Percentiles rank a stretch among this genome's conserved stretches.
Conservation (phyloP, 2,797 vertebrate species). For the Diplodus sargus region DNA sequence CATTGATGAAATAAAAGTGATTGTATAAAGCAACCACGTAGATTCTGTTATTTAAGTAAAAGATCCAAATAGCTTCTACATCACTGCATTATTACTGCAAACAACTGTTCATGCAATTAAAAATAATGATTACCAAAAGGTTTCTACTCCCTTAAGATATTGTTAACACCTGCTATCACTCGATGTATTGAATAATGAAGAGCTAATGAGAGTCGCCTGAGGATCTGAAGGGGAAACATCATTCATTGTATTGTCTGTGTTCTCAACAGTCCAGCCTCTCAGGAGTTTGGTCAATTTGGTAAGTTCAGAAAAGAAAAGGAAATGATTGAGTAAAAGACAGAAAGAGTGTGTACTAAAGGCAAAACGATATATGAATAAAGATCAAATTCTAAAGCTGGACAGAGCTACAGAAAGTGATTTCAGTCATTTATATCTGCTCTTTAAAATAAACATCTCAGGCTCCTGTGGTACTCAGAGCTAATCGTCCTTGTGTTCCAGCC, state of each 20-base stretch:
- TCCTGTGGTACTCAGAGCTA: constrained; percentile 38
- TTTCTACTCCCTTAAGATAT: background rate
- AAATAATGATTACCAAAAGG: background rate
- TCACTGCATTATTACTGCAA: too few species aligned
- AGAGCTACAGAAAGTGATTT: background rate
- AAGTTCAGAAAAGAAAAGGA: background rate
- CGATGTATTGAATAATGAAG: background rate
- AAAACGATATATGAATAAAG: constrained; percentile 1
- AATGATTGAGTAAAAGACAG: background rate
- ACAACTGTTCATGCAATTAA: background rate
- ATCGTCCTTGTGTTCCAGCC: constrained; percentile 22
- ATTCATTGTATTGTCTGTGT: constrained; percentile 8
- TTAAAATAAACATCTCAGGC: constrained; percentile 17
- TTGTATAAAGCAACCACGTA: too few species aligned
- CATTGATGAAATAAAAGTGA: background rate
- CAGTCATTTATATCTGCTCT: constrained; percentile 19
- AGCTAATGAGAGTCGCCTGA: background rate
- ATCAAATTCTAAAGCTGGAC: constrained; percentile 11
- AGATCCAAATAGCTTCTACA: background rate
- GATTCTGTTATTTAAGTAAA: background rate
- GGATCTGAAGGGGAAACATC: background rate
- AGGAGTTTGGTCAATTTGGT: background rate
- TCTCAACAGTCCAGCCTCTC: background rate
- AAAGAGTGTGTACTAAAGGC: background rate
- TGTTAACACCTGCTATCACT: background rate